These are phyloP conservation scores for Cryptoprocta ferox DNA, from an alignment of 2,797 vertebrate genomes.

Conservation along the genomic window DNA sequence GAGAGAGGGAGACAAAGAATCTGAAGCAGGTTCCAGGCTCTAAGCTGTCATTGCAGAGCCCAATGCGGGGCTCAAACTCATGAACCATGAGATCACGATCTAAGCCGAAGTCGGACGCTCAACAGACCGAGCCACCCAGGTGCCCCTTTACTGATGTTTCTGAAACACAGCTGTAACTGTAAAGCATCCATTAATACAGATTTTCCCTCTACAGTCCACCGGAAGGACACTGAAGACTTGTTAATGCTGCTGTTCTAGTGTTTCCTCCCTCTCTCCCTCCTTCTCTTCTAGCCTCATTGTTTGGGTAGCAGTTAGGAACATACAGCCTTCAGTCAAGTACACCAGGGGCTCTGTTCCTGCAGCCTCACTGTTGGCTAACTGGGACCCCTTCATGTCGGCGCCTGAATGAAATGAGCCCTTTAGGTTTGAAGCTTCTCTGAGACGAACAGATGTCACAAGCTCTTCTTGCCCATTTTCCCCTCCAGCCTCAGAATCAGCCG, in stretches of 20 bases:
- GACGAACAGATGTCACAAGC: background rate
- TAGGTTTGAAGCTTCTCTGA: background rate
- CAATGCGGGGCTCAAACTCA: too few species aligned
- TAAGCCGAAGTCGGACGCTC: too few species aligned
- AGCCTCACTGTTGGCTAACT: background rate
- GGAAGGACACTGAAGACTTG: background rate
- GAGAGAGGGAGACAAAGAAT: too few species aligned
- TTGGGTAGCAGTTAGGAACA: background rate
- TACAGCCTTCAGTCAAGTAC: background rate
- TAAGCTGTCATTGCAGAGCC: too few species aligned
- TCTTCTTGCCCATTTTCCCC: background rate
- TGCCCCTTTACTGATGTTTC: background rate
- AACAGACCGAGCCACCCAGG: too few species aligned
- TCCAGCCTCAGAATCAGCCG: background rate
- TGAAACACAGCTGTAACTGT: background rate
- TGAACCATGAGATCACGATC: too few species aligned
- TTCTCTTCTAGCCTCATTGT: background rate
- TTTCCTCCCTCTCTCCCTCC: rapidly evolving
- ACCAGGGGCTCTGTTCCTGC: too few species aligned
- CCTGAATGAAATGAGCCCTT: background rate
- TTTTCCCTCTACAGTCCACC: background rate
- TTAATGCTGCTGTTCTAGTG: background rate
- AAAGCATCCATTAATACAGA: background rate
- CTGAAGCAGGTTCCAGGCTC: too few species aligned
- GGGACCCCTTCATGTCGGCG: rapidly evolving